Base-by-base conservation (phyloP, 2,113 vertebrate species). In the Centropristis striata region DNA sequence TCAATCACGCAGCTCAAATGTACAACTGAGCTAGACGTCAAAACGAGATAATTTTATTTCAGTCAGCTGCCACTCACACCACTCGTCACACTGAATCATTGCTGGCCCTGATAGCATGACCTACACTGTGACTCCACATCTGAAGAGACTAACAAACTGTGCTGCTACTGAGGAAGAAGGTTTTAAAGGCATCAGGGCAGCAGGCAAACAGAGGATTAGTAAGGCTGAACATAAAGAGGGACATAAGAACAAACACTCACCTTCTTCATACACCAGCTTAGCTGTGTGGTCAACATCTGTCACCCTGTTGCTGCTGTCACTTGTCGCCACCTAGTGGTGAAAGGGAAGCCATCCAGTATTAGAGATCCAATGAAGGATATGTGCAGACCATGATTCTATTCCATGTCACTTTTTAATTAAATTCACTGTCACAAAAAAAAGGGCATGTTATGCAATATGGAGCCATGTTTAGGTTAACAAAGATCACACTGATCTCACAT, bases 231-330 rank as follows among this genome's bases (percentile, higher is more conserved):
- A 70, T 4, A 70, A 57, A 76, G n/a, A 37, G 13, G 4, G 46
- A 83, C 13, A 42, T n/a, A 27, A 12, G 42, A 60, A 55, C 3
- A 64, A 76, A 71, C 13, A 84, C 92, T 96, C 88, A 99, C 98
- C 98, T 87, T 99, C 98, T 84, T 99, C 98, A 90, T 99, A 99
- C 4, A 99, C 96, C 83, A 99, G 85, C 65, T 98, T 98, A 42
- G 98, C 98, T 64, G 95, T 96, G 90, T 95, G 96, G 86, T 94
- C 95, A 53, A 97, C 88, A 1, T 94, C 95, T 0, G 84, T 55
- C 25, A 86, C 86, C 20, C 84, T 86, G 36, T 95, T 94, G 27
- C 84, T 81, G 57, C 87, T 79, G 87, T 94, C 93, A 1, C 86
- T 92, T 42, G 96, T 95, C 74, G 96, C 96, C 91, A 98, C 95